Conservation (phyloP, 2,113 vertebrate genomes). For the Puffinus mauretanicus region DNA sequence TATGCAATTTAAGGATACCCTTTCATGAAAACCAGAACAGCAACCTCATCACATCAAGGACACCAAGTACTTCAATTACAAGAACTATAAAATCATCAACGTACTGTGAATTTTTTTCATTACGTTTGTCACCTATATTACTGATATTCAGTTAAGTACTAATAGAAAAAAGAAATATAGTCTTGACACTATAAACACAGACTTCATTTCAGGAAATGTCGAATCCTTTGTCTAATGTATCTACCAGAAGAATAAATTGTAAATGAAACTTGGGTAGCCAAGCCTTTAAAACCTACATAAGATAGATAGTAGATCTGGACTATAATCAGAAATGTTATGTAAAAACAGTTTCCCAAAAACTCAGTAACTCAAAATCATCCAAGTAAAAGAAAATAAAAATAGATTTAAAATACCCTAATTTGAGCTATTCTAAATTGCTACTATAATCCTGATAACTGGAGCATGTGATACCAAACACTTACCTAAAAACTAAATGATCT, state of each 20-base stretch:
- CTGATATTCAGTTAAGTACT: not conserved
- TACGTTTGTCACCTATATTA: not conserved
- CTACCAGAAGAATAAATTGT: not conserved
- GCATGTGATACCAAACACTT: not conserved
- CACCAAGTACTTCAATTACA: conserved; percentile 9
- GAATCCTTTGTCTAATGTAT: not conserved
- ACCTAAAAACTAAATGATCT: not conserved
- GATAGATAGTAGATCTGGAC: not conserved
- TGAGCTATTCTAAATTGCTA: not conserved
- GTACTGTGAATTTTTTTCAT: not conserved
- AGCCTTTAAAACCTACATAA: not conserved
- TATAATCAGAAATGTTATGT: not conserved
- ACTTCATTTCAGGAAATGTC: not conserved
- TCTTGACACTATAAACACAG: not conserved
- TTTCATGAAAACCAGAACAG: not conserved
- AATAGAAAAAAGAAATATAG: not conserved
- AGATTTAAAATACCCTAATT: not conserved
- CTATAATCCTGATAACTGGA: not conserved
- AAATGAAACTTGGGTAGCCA: not conserved
- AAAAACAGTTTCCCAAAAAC: not conserved
- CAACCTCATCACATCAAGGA: not conserved
- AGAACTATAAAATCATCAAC: conserved; percentile 11
- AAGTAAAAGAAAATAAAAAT: not conserved
- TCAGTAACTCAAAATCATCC: not conserved
- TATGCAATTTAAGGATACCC: not conserved